Evolutionary conservation across 2,113 vertebrate genomes (phyloP).

Genomic region (Bufo gargarizans): DNA sequence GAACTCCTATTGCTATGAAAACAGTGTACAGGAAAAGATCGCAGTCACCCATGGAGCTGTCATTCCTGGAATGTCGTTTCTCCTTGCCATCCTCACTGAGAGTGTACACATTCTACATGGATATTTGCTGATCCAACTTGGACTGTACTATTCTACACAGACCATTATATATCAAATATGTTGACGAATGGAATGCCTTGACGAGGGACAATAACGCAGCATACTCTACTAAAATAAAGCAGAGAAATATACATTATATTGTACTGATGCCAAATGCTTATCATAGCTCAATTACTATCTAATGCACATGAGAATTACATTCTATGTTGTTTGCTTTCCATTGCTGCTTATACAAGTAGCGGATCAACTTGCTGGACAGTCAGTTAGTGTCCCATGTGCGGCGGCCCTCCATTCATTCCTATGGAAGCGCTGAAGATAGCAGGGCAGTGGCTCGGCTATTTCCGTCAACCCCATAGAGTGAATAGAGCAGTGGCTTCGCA

Average conservation of each 20-base stretch:
- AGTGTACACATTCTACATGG: conserved; percentile 18
- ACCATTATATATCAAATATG: not conserved
- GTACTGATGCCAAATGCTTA: not conserved
- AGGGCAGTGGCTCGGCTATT: no score
- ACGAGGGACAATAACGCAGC: not conserved
- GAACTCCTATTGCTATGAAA: conserved; percentile 70
- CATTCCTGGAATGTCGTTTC: conserved; percentile 61
- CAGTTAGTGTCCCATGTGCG: no score
- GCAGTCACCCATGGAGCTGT: conserved; percentile 65
- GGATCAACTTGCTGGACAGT: not conserved
- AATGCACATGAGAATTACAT: not conserved
- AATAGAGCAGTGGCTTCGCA: no score
- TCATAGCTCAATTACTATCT: not conserved
- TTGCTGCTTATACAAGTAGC: not conserved
- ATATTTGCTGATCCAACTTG: not conserved
- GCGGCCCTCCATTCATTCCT: no score
- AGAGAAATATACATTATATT: not conserved
- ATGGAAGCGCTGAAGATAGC: no score
- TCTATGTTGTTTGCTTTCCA: not conserved
- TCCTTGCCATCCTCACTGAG: conserved; percentile 31
- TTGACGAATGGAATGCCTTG: not conserved
- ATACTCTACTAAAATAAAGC: no score
- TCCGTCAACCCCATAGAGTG: no score
- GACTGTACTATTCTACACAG: not conserved
- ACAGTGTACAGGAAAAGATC: conserved; percentile 64